phyloP scores from a whole-genome alignment of 1,140 invertebrate genomes.

The Micrasema longulum region DNA sequence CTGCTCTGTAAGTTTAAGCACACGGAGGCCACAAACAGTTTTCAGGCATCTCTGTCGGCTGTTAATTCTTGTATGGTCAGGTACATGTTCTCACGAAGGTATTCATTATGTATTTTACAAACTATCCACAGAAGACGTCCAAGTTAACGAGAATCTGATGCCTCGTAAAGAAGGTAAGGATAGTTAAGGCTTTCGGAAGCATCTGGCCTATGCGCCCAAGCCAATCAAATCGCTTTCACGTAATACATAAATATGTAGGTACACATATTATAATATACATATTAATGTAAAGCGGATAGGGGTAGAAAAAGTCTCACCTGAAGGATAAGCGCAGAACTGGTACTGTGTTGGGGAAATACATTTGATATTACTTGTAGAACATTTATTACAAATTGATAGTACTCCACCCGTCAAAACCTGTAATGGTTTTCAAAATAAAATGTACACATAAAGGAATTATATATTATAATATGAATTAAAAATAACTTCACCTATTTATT shows the following conservation, averaged over 20 bases:
- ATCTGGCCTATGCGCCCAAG: not conserved
- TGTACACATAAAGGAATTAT: too few relatives aligned
- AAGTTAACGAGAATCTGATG: not conserved
- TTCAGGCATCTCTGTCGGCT: too few relatives aligned
- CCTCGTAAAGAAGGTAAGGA: too few relatives aligned
- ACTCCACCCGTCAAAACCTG: not conserved
- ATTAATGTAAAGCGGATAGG: not conserved
- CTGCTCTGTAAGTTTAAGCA: too few relatives aligned
- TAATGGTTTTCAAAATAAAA: not conserved
- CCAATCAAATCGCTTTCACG: not conserved
- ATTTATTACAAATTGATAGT: not conserved
- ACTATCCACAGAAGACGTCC: not conserved
- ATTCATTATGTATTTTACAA: not conserved
- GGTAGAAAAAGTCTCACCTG: conserved; percentile 7
- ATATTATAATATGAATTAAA: too few relatives aligned
- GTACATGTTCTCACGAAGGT: not conserved
- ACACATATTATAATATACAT: not conserved
- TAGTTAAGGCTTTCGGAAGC: not conserved
- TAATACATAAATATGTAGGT: too few relatives aligned
- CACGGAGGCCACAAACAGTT: too few relatives aligned
- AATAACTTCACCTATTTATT: too few relatives aligned
- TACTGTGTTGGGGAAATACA: conserved; percentile 9
- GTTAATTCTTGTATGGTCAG: too few relatives aligned
- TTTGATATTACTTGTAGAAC: conserved; percentile 3
- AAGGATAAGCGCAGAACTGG: conserved; percentile 6